Conservation (phyloP, 1,140 invertebrate species). For the Anadara kagoshimensis region DNA sequence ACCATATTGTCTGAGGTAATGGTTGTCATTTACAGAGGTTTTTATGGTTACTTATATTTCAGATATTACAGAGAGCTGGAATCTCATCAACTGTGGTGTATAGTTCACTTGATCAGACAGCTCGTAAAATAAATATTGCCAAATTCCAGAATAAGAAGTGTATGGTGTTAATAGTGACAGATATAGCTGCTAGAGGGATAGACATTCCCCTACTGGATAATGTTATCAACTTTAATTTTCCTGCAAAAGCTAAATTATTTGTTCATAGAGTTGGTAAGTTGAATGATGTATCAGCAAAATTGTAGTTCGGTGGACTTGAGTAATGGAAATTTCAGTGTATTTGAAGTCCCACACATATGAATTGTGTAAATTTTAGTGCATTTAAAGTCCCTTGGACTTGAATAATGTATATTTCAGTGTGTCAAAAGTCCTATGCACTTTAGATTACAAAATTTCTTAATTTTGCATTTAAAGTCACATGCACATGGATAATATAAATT, state of each 20-base stretch:
- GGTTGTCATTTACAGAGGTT: no score
- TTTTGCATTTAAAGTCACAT: no score
- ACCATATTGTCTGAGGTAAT: no score
- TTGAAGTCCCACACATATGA: no score
- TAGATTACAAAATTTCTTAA: no score
- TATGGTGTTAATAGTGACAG: constrained; percentile 91
- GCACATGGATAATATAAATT: no score
- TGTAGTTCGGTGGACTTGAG: no score
- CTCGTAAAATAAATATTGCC: constrained; percentile 95
- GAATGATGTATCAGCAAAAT: not conserved
- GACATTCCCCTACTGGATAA: constrained; percentile 97
- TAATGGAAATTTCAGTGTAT: no score
- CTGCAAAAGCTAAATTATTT: constrained; percentile 96
- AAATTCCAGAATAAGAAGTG: constrained; percentile 85
- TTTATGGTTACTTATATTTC: constrained; percentile 55
- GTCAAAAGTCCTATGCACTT: no score
- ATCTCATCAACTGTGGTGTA: constrained; percentile 94
- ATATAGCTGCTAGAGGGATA: constrained; percentile 97
- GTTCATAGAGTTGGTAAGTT: constrained; percentile 96
- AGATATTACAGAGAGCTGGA: constrained; percentile 87
- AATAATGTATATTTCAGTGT: no score
- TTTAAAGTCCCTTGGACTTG: no score
- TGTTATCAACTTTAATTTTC: constrained; percentile 98
- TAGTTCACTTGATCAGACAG: constrained; percentile 94
- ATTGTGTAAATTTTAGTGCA: no score